Base-by-base conservation (phyloP, 1,140 invertebrate species). In the Andrena cerasifolii region DNA sequence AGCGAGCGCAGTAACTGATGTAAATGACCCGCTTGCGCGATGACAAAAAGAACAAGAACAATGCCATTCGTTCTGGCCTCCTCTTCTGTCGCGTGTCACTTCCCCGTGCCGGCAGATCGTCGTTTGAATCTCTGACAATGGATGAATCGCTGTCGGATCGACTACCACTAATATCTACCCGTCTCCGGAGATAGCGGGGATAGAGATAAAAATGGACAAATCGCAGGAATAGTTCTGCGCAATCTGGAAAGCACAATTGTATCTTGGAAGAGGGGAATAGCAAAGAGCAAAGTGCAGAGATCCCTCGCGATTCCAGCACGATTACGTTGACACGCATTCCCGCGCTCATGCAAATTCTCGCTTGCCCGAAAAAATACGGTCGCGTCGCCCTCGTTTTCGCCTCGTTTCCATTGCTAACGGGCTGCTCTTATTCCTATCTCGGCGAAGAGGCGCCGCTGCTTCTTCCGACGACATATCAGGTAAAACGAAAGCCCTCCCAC, bases 21-120 rank as follows among this genome's bases (percentile, higher is more conserved):
- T 31, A 74, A 74, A 74, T 53, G 71, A 54, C 47, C 24, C 71
- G 47, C 33, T 28, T 31, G 58, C 49, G 6, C 71, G 47, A 49
- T 16, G 70, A 54, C 49, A 43, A 65, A 74, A 53, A 65, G 59
- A 65, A 65, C 47, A 73, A 18, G 71, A 63, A 63, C 71, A 74
- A 74, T 74, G 24, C 36, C 33, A 43, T 53, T 74, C 59, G 28
- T 65, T 53, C 36, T 16, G 31, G 8, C 43, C n/a, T 61, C 12
- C 24, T 24, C 36, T 14, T 7, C 58, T 2, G 28, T 62, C 3
- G 47, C 47, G 33, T 40, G 24, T 73, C 59, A 63, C 59, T 63
- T 63, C 43, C 59, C 12, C 56, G 26, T 58, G 2, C 43, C n/a
- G 21, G 31, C 16, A n/a, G 21, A 73, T 73, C 24, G 47, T 63